Conservation (phyloP, 2,888 invertebrate species). For the Amorpha juglandis region DNA sequence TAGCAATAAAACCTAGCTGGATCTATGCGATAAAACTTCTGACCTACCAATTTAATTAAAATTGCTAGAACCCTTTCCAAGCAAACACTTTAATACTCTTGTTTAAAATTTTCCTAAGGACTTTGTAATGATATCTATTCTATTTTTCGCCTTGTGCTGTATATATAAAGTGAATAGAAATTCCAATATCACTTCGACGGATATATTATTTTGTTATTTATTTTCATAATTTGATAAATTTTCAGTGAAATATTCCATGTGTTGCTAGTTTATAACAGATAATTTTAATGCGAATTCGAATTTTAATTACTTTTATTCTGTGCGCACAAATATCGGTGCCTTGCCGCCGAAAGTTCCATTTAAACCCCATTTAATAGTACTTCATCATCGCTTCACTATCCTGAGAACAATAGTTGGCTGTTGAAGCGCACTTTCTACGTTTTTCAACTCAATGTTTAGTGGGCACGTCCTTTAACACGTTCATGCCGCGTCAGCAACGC, state of each 20-base stretch:
- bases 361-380: slow-evolving; percentile 11
- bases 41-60: neutral
- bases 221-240: neutral
- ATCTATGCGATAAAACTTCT: neutral
- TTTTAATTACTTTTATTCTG: neutral
- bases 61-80: neutral
- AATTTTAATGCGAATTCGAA: neutral
- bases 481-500: slow-evolving; percentile 33
- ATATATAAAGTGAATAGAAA: too few species aligned
- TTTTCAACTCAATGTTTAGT: slow-evolving; percentile 30
- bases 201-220: neutral
- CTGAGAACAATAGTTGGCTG: slow-evolving; percentile 34
- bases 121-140: neutral
- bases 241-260: neutral
- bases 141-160: too few species aligned
- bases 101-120: neutral
- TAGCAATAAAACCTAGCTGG: neutral
- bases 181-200: neutral
- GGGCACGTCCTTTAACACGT: slow-evolving; percentile 39
- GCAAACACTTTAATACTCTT: neutral
- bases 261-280: neutral
- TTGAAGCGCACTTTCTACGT: slow-evolving; percentile 32
- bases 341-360: slow-evolving; percentile 2
- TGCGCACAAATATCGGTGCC: neutral
- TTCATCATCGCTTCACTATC: slow-evolving; percentile 29